phyloP scores from a whole-genome alignment of 2,888 invertebrate species.

The Litoditis marina region DNA sequence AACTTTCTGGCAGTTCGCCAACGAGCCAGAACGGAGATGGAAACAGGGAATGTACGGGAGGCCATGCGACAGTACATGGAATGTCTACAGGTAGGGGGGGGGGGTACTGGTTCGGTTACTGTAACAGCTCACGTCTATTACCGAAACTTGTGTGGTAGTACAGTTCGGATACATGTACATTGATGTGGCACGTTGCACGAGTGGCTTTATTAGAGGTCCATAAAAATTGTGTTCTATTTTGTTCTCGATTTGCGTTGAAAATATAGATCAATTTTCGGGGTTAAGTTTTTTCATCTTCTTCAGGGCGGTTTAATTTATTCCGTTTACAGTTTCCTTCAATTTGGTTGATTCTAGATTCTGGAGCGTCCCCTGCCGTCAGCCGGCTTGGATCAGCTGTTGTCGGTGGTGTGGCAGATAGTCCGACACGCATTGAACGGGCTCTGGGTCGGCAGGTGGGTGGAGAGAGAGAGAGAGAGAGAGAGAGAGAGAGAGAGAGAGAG shows the following conservation, averaged over 20 bases:
- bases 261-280: no score
- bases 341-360: conserved; percentile 33
- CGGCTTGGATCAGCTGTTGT: conserved; percentile 50
- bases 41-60: conserved; percentile 50
- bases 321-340: no score
- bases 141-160: no score
- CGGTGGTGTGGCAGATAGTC: conserved; percentile 48
- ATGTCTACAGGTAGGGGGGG: conserved; percentile 45
- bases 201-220: no score
- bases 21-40: conserved; percentile 41
- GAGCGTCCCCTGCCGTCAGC: conserved; percentile 52
- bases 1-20: conserved; percentile 44
- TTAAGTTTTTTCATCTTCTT: no score
- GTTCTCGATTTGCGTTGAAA: no score
- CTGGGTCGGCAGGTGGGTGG: conserved; percentile 56
- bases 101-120: no score
- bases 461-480: conserved; percentile 1
- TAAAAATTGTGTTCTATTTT: no score
- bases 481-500: not conserved
- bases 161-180: no score
- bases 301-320: no score
- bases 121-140: no score
- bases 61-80: conserved; percentile 55
- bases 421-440: conserved; percentile 55
- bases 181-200: no score